A percentile compares a stretch with the other conserved stretches of the same genome.
Conservation (phyloP, 2,113 vertebrate genomes). For the Micromys minutus region DNA sequence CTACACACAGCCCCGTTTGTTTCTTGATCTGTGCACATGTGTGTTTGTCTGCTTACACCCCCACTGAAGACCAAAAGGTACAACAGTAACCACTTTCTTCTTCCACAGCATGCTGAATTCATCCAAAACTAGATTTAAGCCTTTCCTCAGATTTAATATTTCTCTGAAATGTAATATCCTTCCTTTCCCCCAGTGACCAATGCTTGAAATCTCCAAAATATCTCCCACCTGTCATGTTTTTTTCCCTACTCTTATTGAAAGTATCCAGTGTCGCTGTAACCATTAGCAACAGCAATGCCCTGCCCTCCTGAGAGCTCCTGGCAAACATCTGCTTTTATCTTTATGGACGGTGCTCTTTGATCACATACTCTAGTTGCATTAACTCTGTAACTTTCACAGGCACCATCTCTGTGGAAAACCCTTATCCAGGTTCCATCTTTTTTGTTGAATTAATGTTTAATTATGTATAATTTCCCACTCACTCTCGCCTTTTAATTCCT, state of each 20-base stretch:
- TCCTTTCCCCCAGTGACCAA: background rate
- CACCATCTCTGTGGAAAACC: background rate
- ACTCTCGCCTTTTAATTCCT: background rate
- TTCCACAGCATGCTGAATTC: background rate
- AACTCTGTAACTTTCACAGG: background rate
- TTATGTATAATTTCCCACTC: background rate
- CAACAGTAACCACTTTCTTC: background rate
- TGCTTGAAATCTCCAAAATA: background rate
- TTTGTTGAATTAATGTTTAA: background rate
- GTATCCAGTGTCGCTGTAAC: background rate
- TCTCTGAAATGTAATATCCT: background rate
- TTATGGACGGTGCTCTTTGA: background rate
- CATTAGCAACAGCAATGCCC: background rate
- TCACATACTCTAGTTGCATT: background rate
- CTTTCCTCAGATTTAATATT: background rate
- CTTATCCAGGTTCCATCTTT: background rate
- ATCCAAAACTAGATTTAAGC: background rate
- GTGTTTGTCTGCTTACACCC: background rate
- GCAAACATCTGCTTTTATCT: background rate
- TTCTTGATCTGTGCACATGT: background rate
- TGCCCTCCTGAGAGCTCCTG: background rate
- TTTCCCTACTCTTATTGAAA: background rate
- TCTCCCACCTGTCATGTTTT: background rate
- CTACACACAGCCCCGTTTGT: background rate
- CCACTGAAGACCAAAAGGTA: background rate